Base-by-base conservation (phyloP, 2,797 vertebrate genomes). In the Microcaecilia unicolor region DNA sequence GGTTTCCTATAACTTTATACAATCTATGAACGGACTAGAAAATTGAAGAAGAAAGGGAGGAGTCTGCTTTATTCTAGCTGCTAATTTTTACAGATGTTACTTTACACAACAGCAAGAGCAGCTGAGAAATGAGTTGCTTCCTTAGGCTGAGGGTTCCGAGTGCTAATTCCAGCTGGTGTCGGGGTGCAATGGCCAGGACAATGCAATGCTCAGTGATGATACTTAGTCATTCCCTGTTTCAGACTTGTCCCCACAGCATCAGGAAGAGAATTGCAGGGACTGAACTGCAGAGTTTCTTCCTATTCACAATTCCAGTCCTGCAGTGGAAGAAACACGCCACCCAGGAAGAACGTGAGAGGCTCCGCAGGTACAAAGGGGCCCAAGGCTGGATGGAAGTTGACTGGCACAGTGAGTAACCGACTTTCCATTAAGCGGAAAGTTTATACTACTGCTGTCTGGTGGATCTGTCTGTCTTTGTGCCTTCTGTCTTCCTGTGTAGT, bases 361-460 rank as follows among this genome's bases (percentile, higher is more conserved):
- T 90, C 20, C 60, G 15, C 2, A 41, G 0, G 1, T 88, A 78
- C 18, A 5, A 8, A 0, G 85, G 84, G 10, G 39, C 78, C 0
- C 65, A 83, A 1, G 87, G 87, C 35, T 90, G 86, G 86, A 63
- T 39, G 3, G 39, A 37, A 1, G 2, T 87, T 4, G 22, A 44
- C 4, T 74, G 67, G 11, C 2, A 67, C 0, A 59, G 87, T 87
- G 24, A 32, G 41, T 19, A 15, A 5, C 8, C 5, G 5, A 3
- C 3, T 3, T 4, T 5, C 9, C 15, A 13, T n/a, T n/a, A n/a
- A n/a, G n/a, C n/a, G n/a, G n/a, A n/a, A n/a, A n/a, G n/a, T n/a
- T n/a, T n/a, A n/a, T n/a, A n/a, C n/a, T n/a, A 10, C 15, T 6
- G 14, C 0, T 26, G 3, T 4, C 21, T 15, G 16, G 15, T 3